Conservation (phyloP, 2,113 vertebrate genomes). For the Stegostoma tigrinum region DNA sequence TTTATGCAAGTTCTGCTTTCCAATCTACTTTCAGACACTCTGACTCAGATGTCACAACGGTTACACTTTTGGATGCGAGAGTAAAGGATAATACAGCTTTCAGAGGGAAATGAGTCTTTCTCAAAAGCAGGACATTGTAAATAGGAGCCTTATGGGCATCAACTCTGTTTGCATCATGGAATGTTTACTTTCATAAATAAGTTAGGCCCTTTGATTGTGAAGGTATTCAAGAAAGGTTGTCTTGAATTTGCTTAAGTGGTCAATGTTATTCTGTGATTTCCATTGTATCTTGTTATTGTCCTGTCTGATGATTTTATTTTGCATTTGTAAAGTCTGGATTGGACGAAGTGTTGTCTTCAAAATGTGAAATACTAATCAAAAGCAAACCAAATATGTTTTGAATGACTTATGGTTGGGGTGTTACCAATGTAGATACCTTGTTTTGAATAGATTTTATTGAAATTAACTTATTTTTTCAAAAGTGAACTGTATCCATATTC, state of each 20-base stretch:
- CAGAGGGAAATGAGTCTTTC: not conserved
- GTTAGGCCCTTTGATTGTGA: not conserved
- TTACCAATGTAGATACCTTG: too few relatives aligned
- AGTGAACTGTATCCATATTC: not conserved
- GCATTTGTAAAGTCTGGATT: not conserved
- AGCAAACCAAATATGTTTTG: too few relatives aligned
- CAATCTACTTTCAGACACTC: not conserved
- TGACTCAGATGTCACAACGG: not conserved
- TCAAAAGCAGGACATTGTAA: not conserved
- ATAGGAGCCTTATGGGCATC: not conserved
- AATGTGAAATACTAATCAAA: too few relatives aligned
- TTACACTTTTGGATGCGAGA: not conserved
- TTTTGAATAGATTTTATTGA: too few relatives aligned
- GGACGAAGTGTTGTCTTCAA: too few relatives aligned
- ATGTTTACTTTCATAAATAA: not conserved
- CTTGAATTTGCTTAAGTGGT: not conserved
- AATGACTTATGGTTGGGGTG: too few relatives aligned
- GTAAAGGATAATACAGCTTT: not conserved
- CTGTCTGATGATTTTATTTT: not conserved
- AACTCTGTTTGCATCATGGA: not conserved
- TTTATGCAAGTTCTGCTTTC: not conserved
- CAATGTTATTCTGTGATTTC: not conserved
- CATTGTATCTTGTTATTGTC: not conserved
- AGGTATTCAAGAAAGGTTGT: not conserved
- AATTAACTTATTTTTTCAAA: too few relatives aligned